Evolutionary conservation across 2,113 vertebrate species (phyloP).

Genomic region (Orcinus orca): DNA sequence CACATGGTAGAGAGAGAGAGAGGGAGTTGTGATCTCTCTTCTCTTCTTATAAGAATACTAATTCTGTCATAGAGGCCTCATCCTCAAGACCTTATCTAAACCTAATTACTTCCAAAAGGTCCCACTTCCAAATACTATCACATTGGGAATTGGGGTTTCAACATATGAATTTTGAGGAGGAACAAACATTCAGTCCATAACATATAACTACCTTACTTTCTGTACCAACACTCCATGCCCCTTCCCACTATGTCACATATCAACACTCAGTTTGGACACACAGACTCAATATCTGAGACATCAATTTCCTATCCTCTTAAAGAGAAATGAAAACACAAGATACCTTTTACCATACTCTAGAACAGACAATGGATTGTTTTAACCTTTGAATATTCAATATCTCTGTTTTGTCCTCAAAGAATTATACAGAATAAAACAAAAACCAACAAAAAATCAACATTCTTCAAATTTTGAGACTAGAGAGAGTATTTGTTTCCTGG

Average conservation of each 20-base stretch:
- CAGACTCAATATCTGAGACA: not conserved
- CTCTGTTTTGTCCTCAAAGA: not conserved
- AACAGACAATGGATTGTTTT: not conserved
- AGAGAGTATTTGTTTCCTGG: not conserved
- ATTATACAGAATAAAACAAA: not conserved
- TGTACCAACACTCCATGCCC: not conserved
- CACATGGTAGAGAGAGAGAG: not conserved
- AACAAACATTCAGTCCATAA: not conserved
- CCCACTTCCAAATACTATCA: not conserved
- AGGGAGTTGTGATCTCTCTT: not conserved
- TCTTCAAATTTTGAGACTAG: constrained; percentile 5
- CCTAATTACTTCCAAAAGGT: not conserved
- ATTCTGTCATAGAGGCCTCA: not conserved
- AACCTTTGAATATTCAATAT: not conserved
- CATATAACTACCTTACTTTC: not conserved
- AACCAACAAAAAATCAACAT: not conserved
- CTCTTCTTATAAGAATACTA: not conserved
- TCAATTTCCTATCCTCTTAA: not conserved
- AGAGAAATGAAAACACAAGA: not conserved
- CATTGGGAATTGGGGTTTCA: not conserved
- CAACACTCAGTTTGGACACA: not conserved
- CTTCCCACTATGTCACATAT: not conserved
- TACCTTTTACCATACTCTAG: not conserved
- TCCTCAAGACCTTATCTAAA: not conserved
- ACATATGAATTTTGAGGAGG: not conserved